phyloP scores from a whole-genome alignment of 1,140 invertebrate genomes.

The Leptinotarsa lineolata region DNA sequence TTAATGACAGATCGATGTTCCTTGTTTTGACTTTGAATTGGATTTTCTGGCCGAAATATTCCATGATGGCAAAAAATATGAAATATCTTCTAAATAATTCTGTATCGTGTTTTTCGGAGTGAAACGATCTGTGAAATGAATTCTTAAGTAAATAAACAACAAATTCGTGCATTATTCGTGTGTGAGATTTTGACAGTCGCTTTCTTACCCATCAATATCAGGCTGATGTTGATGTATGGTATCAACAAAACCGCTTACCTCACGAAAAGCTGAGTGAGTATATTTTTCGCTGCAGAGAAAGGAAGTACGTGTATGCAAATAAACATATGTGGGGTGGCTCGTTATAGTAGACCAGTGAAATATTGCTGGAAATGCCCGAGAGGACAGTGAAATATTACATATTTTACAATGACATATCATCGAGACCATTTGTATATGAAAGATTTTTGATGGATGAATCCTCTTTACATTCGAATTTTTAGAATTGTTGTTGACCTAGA shows the following conservation, averaged over 20 bases:
- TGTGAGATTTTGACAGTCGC: conserved; percentile 51
- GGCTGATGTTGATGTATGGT: conserved; percentile 43
- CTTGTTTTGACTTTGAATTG: too few relatives aligned
- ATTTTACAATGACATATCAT: conserved; percentile 55
- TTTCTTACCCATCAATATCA: conserved; percentile 52
- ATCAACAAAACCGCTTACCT: conserved; percentile 39
- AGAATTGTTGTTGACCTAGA: conserved; percentile 29
- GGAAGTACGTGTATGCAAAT: conserved; percentile 52
- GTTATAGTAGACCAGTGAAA: conserved; percentile 54
- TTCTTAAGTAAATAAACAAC: conserved; percentile 44
- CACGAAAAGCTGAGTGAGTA: conserved; percentile 50
- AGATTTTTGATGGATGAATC: conserved; percentile 53
- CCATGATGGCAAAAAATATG: too few relatives aligned
- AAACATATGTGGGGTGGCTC: conserved; percentile 49
- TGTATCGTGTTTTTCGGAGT: too few relatives aligned
- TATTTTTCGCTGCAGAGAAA: conserved; percentile 53
- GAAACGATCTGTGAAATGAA: conserved; percentile 23
- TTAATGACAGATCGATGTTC: too few relatives aligned
- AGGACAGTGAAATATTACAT: conserved; percentile 55
- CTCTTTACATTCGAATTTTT: conserved; percentile 27
- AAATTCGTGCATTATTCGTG: conserved; percentile 51
- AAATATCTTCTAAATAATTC: too few relatives aligned
- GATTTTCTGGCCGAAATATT: too few relatives aligned
- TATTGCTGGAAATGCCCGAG: conserved; percentile 50
- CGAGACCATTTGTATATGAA: conserved; percentile 50